Conservation (phyloP, 2,797 vertebrate genomes). For the Alectoris magna region DNA sequence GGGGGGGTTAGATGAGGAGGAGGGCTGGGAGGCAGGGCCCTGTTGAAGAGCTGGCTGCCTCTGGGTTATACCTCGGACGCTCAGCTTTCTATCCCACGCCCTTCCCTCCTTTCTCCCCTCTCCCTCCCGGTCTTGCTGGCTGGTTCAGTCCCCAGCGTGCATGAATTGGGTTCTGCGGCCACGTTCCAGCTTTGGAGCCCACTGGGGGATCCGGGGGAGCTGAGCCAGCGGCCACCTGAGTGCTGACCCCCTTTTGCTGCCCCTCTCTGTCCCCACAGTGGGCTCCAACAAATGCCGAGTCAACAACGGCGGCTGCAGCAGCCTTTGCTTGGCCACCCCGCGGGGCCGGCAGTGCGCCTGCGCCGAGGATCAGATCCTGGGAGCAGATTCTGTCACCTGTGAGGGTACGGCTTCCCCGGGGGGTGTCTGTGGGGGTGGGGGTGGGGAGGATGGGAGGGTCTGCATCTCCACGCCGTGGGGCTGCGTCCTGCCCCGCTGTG, state of each 20-base stretch:
- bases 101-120: neutral
- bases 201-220: neutral
- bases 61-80: no score
- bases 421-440: no score
- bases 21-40: neutral
- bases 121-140: neutral
- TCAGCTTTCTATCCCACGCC: no score
- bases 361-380: conserved; percentile 94
- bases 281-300: conserved; percentile 92
- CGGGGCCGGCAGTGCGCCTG: conserved; percentile 91
- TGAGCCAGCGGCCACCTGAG: neutral
- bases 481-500: neutral
- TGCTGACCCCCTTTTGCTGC: no score
- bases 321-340: conserved; percentile 92
- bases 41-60: no score
- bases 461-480: no score
- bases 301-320: conserved; percentile 96
- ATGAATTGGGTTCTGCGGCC: no score
- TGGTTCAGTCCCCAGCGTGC: no score
- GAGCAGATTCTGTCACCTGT: conserved; percentile 89
- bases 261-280: conserved; percentile 35
- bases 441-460: no score
- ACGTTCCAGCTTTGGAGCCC: neutral
- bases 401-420: conserved; percentile 82
- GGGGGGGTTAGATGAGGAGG: no score